A percentile compares a stretch with the other conserved stretches of the same genome.
These are phyloP conservation scores for Ennomos fuscantarius DNA, from an alignment of 2,888 invertebrate species.

Conservation along the genomic window DNA sequence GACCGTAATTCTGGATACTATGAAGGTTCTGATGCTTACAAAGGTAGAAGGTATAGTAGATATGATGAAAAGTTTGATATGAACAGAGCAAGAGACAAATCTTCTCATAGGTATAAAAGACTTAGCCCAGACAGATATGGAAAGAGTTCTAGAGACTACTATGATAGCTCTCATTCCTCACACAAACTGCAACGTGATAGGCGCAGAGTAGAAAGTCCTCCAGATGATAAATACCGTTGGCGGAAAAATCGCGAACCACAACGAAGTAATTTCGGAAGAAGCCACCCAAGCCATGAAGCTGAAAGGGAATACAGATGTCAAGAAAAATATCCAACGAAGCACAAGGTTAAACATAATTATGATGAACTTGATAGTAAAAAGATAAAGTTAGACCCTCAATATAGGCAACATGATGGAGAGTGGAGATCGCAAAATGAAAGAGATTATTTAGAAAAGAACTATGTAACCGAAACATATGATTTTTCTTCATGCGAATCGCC, in stretches of 20 bases:
- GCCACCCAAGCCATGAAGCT: conserved; percentile 36
- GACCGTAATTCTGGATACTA: conserved; percentile 44
- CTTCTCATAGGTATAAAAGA: conserved; percentile 46
- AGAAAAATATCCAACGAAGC: conserved; percentile 51
- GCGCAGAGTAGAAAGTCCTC: conserved; percentile 57
- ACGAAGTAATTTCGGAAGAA: conserved; percentile 34
- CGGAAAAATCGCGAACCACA: conserved; percentile 27
- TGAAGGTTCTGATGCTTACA: conserved; percentile 42
- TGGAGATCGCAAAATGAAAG: conserved; percentile 39
- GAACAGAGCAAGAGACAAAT: conserved; percentile 49
- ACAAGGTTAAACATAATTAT: conserved; percentile 51
- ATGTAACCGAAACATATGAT: conserved; percentile 35
- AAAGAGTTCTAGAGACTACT: conserved; percentile 42
- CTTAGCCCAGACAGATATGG: conserved; percentile 34
- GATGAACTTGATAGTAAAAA: conserved; percentile 62
- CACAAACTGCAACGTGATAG: conserved; percentile 48
- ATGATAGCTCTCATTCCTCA: conserved; percentile 41
- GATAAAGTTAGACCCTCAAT: conserved; percentile 47
- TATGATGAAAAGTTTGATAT: conserved; percentile 49
- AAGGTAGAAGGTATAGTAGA: conserved; percentile 43
- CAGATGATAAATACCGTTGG: conserved; percentile 45
- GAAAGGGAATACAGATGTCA: conserved; percentile 43
- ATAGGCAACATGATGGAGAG: conserved; percentile 36
- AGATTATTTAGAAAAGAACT: conserved; percentile 16
- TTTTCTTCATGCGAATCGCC: conserved; percentile 68